These are phyloP conservation scores for Poecilia picta DNA, from an alignment of 2,797 vertebrate genomes.

Conservation along the genomic window DNA sequence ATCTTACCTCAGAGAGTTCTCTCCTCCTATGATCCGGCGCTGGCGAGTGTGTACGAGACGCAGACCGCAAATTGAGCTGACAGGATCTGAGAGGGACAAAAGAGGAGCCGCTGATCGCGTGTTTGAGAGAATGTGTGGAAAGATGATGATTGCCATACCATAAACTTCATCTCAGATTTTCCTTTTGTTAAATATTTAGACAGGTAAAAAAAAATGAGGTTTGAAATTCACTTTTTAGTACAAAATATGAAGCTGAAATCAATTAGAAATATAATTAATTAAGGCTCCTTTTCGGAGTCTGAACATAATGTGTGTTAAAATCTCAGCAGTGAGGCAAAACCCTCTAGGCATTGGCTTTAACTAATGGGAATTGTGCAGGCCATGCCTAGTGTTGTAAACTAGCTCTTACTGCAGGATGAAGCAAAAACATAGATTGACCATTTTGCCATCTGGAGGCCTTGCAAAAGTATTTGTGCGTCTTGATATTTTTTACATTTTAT, in stretches of 20 bases:
- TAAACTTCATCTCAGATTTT: conserved; percentile 43
- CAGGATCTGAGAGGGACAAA: conserved; percentile 82
- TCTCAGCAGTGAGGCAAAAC: conserved; percentile 36
- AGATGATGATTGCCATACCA: conserved; percentile 64
- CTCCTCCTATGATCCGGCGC: conserved; percentile 95
- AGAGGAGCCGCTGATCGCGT: conserved; percentile 31
- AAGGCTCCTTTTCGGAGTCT: conserved; percentile 28
- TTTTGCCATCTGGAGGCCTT: conserved; percentile 65
- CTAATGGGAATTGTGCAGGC: conserved; percentile 50
- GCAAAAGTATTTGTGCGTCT: background rate
- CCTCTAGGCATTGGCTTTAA: conserved; percentile 27
- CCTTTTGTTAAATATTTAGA: conserved; percentile 57
- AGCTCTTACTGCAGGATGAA: conserved; percentile 40
- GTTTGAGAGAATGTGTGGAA: conserved; percentile 34
- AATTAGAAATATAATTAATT: conserved; percentile 40
- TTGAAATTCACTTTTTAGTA: conserved; percentile 34
- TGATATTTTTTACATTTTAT: background rate
- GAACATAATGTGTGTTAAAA: conserved; percentile 13
- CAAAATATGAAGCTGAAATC: conserved; percentile 11
- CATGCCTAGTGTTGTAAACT: conserved; percentile 46
- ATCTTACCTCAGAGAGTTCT: conserved; percentile 93
- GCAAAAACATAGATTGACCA: conserved; percentile 48
- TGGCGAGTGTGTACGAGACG: conserved; percentile 89
- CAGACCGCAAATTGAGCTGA: conserved; percentile 87
- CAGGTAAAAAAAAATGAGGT: conserved; percentile 41